Conservation (phyloP, 2,113 vertebrate species). For the Sceloporus tristichus region DNA sequence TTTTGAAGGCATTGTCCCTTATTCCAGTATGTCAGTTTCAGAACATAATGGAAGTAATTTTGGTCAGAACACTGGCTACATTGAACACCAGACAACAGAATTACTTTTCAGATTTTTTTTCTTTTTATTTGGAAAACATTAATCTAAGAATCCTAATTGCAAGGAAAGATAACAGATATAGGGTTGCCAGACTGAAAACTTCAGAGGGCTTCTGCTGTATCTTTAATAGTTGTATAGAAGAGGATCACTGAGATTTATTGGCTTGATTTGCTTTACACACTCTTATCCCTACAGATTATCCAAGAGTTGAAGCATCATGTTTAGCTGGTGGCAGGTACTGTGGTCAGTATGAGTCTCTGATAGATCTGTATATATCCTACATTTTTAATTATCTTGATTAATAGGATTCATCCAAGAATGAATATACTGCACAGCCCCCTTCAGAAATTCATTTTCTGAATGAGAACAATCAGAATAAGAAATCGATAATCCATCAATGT, state of each 20-base stretch:
- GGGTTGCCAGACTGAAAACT: too few species aligned
- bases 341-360: slow-evolving; percentile 8
- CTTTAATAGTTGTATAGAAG: too few species aligned
- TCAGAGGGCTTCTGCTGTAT: too few species aligned
- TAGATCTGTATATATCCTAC: neutral
- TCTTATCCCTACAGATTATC: neutral
- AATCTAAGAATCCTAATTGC: neutral
- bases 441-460: slow-evolving; percentile 7
- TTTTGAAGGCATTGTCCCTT: slow-evolving; percentile 1
- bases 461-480: neutral
- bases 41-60: neutral
- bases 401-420: neutral
- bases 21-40: neutral
- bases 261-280: too few species aligned
- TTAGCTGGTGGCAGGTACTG: neutral
- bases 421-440: neutral
- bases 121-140: neutral
- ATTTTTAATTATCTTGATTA: slow-evolving; percentile 29
- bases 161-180: neutral
- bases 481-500: neutral
- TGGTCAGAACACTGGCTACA: neutral
- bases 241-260: too few species aligned
- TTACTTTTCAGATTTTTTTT: neutral
- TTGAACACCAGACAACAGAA: neutral
- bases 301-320: slow-evolving; percentile 3